Evolutionary conservation across 2,888 invertebrate species (phyloP), one percentile per base, ranked within the genome.

Genomic region (Steromphala cineraria): DNA sequence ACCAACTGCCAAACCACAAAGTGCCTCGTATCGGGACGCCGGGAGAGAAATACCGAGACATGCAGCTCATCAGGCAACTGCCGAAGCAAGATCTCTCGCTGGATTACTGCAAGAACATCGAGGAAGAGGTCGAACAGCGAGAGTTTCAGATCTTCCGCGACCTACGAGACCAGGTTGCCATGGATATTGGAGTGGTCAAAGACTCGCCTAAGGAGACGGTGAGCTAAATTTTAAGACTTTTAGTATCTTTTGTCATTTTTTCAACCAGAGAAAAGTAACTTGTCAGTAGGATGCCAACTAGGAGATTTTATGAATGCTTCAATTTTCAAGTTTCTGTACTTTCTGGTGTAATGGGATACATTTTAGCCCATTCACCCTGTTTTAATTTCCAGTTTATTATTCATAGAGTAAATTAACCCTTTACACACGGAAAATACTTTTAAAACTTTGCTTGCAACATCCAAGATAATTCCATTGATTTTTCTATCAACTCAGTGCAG

Each of bases 131-230:
- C 8, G 91, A 93, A 83, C 84, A 85, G 79, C 90, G 91, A 82
- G 91, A 97, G 90, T 99, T 97, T 93, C 97, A 98, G 94, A 98
- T 98, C 94, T 99, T 99, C 94, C 96, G 98, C 88, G 96, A 97
- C 77, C 97, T 97, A 79, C 95, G 99, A 78, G 99, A 99, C 94
- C 98, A 98, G 94, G 96, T 98, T 89, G 98, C 98, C 56, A 95
- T 99, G 92, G 99, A 99, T 94, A 97, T 99, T 92, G 99, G 97
- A 92, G 94, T 94, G 85, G 94, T 95, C 10, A 93, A 93, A 81
- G 94, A 94, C 78, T 86, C 89, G 40, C 83, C 80, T 19, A 46
- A 67, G 1, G 83, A 86, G 36, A 85, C 87, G 76, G 91, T 91
- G 87, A 84, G 85, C 81, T 56, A 46, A 46, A 46, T 46, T 8